Base-by-base conservation (phyloP, 92 coral and sea anemone genomes). In the Micromussa lordhowensis region DNA sequence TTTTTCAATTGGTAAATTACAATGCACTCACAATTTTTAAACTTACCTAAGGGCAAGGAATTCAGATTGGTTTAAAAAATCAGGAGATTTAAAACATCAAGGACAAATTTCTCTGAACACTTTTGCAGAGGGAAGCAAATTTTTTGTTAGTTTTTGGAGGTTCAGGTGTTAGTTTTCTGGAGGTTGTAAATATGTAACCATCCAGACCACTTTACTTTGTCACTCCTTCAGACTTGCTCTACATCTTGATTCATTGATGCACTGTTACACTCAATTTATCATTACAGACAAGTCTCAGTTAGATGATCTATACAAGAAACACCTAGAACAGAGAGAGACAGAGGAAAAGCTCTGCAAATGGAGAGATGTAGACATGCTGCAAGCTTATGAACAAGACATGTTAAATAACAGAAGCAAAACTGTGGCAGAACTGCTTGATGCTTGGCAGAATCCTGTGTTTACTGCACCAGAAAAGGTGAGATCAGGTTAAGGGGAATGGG, bases 391-490 rank as follows among this genome's bases (percentile, higher is more conserved):
- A 38, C 68, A 77, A 48, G 18, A 57, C 18, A 31, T 81, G 31
- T 59, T 30, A 10, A 54, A 78, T 40, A 74, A 4, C 21, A 82
- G 83, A 79, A 73, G 54, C 8, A 55, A 36, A 38, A 70, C 86
- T 75, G 90, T 95, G 57, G 88, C 91, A 70, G 68, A 54, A 36
- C 92, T 97, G 98, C 91, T 95, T 49, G 83, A 89, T 29, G 78
- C 78, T 80, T 97, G 99, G 99, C 82, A 84, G 40, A 97, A 97
- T 73, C 99, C 99, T 85, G 96, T 94, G 49, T 97, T 97, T 88
- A 81, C 82, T 75, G 79, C 90, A 26, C 88, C 85, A 22, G 98
- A 85, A 75, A 96, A 91, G 97, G 99, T 97, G 81, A 84, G 79
- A 75, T 75, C 34, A 66, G 10, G 24, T 61, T 10, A 36, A 73